Base-by-base conservation (phyloP, 2,888 invertebrate genomes). In the Reticulitermes lucifugus region DNA sequence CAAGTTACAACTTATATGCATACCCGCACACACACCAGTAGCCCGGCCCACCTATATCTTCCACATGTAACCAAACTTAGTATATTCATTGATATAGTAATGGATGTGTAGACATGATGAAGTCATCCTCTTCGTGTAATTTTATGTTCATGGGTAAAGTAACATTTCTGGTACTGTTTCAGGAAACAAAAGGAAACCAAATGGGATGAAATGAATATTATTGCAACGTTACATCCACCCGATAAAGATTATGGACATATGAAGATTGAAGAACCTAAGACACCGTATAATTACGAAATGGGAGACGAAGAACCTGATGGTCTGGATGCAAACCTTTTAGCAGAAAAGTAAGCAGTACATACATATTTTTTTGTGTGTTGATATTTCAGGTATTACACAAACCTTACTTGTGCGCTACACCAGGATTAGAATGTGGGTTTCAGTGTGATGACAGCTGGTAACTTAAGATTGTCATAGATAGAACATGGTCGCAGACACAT, bases 221-320 rank as follows among this genome's bases (percentile, higher is more conserved):
- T 99, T 89, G 98, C 98, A 88, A 99, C 99, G 0, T 95, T 98
- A 89, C 99, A 99, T 92, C 99, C 99, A 73, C 93, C 96, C 41
- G 98, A 98, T 91, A 99, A 99, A 92, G 99, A 99, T 92, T 99
- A 99, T 91, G 99, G 99, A 14, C 98, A 98, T 90, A 99, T 99
- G 98, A 99, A 99, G 92, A 95, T 96, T 87, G 97, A 98, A 89
- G 99, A 99, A 91, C 99, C 99, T 2, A 99, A 99, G 91, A 99
- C 99, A 46, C 99, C 99, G 0, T 97, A 94, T 89, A 94, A 94
- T 90, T 94, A 94, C 88, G 95, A 94, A 89, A 91, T 94, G 83
- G 92, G 92, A 79, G 95, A 95, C 73, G 91, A 92, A 75, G 93
- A 94, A 51, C 90, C 87, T 88, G 91, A 90, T 88, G 90, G 93